phyloP scores from a whole-genome alignment of 2,113 vertebrate species.

The Morone chrysops region DNA sequence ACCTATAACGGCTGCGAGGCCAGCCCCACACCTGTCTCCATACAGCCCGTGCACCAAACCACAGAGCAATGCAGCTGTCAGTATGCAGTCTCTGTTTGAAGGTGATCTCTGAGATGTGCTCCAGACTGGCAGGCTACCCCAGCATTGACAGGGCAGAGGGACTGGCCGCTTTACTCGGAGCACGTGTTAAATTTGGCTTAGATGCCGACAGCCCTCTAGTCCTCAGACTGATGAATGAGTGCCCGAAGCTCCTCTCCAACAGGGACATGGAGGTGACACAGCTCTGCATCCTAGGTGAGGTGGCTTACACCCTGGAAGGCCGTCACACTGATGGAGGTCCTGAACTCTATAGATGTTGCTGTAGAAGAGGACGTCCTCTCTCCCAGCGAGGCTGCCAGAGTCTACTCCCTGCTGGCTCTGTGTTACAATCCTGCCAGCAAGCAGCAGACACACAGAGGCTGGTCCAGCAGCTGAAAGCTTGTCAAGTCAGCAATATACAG shows the following conservation, averaged over 20 bases:
- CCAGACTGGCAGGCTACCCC: slow-evolving; percentile 21
- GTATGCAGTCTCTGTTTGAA: slow-evolving; percentile 34
- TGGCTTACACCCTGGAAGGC: slow-evolving; percentile 43
- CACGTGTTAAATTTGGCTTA: slow-evolving; percentile 53
- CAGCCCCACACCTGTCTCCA: slow-evolving; percentile 1
- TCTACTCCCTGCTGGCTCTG: slow-evolving; percentile 52
- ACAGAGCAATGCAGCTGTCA: background rate
- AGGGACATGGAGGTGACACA: slow-evolving; percentile 29
- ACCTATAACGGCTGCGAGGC: background rate
- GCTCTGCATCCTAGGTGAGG: slow-evolving; percentile 57
- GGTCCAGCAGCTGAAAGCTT: slow-evolving; percentile 31
- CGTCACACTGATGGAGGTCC: slow-evolving; percentile 16
- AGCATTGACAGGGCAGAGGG: slow-evolving; percentile 34
- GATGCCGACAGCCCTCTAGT: slow-evolving; percentile 13
- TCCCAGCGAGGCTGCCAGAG: slow-evolving; percentile 20
- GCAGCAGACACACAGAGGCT: slow-evolving; percentile 37
- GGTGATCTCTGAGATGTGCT: slow-evolving; percentile 44
- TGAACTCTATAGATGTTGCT: slow-evolving; percentile 25
- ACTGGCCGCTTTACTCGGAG: slow-evolving; percentile 38
- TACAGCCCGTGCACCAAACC: slow-evolving; percentile 13
- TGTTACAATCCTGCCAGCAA: slow-evolving; percentile 17
- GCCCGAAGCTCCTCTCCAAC: slow-evolving; percentile 36
- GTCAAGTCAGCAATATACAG: slow-evolving; percentile 32
- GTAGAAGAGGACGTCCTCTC: slow-evolving; percentile 7
- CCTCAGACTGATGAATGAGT: slow-evolving; percentile 45